phyloP scores from a whole-genome alignment of 2,888 invertebrate genomes.

The Chrysolina haemoptera region DNA sequence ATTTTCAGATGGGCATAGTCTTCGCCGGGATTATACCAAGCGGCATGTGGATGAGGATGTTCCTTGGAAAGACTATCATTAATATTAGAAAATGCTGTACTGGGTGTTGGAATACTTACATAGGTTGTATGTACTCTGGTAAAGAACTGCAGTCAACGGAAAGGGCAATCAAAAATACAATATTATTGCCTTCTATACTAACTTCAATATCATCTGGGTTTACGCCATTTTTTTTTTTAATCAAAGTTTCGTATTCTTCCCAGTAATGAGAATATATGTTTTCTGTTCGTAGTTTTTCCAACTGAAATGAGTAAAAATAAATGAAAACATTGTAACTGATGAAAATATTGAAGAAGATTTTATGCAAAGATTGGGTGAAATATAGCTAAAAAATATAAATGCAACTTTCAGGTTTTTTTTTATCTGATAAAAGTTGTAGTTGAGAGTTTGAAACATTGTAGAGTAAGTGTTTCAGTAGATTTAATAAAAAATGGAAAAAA shows the following conservation, averaged over 20 bases:
- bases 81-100: background rate
- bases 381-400: too few relatives aligned
- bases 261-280: constrained; percentile 73
- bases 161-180: constrained; percentile 77
- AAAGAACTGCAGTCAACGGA: constrained; percentile 76
- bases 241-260: constrained; percentile 77
- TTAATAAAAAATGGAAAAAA: too few relatives aligned
- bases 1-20: constrained; percentile 61
- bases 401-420: too few relatives aligned
- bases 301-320: constrained; percentile 45
- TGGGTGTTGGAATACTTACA: constrained; percentile 51
- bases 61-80: constrained; percentile 42
- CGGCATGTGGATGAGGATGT: constrained; percentile 3
- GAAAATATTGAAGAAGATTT: too few relatives aligned
- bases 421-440: too few relatives aligned
- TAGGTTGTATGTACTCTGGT: constrained; percentile 70
- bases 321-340: background rate
- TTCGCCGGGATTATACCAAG: constrained; percentile 54
- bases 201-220: constrained; percentile 77
- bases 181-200: constrained; percentile 71
- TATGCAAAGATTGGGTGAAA: too few relatives aligned
- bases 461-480: too few relatives aligned
- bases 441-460: too few relatives aligned
- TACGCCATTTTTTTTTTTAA: constrained; percentile 72
- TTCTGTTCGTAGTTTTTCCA: constrained; percentile 67